Evolutionary conservation across 2,113 vertebrate genomes (phyloP).

Genomic region (Uria aalge): DNA sequence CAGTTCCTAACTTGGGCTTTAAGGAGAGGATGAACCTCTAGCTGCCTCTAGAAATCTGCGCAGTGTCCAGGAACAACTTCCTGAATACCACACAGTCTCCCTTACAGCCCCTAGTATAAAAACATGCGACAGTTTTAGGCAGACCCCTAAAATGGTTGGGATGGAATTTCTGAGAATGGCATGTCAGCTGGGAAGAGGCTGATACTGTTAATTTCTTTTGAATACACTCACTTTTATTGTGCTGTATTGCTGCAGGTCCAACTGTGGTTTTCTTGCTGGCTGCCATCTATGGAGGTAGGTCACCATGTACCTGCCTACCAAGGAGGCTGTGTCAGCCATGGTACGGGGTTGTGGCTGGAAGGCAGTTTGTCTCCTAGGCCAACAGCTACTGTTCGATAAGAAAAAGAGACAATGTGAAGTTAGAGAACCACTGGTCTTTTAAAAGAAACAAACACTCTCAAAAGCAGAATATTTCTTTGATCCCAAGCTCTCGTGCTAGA

Average conservation of each 20-base stretch:
- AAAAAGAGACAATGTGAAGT: neutral
- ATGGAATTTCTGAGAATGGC: neutral
- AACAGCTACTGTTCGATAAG: neutral
- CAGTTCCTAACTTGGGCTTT: rapidly evolving
- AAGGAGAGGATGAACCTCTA: neutral
- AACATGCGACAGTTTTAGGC: neutral
- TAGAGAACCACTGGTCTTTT: neutral
- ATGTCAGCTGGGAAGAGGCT: neutral
- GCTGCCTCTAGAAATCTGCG: neutral
- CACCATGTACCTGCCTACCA: neutral
- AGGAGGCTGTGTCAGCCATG: rapidly evolving
- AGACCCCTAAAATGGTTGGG: neutral
- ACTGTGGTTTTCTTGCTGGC: neutral
- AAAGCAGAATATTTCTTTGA: neutral
- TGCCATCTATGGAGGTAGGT: neutral
- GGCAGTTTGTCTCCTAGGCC: neutral
- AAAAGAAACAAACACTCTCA: neutral
- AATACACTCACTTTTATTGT: neutral
- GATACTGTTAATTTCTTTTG: neutral
- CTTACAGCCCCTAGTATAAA: neutral
- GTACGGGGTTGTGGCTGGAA: neutral
- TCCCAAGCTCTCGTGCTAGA: neutral
- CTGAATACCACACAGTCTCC: neutral
- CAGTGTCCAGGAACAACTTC: neutral
- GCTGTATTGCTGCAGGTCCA: neutral